These are phyloP conservation scores for Pogonomyrmex californicus DNA, from an alignment of 1,140 invertebrate genomes.

Conservation along the genomic window DNA sequence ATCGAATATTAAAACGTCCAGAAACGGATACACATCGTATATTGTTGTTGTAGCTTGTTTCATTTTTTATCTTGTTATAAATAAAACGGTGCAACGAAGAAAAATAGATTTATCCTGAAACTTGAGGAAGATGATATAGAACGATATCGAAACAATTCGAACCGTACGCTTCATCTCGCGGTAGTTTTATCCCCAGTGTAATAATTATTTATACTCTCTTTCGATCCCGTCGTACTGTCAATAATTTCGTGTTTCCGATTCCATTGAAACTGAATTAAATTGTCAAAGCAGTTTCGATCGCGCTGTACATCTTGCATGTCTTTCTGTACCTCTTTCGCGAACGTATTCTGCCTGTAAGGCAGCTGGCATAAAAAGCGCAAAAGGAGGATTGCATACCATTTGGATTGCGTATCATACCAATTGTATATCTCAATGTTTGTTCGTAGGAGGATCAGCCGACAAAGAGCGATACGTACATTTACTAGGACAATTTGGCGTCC, in stretches of 20 bases:
- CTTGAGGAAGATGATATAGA: background rate
- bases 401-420: constrained; percentile 63
- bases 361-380: constrained; percentile 3
- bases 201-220: constrained; percentile 19
- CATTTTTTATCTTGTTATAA: background rate
- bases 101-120: background rate
- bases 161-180: background rate
- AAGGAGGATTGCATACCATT: constrained; percentile 32
- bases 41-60: background rate
- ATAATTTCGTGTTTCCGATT: constrained; percentile 6
- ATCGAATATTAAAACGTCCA: background rate
- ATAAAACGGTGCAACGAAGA: background rate
- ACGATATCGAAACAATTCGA: background rate
- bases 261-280: constrained; percentile 5
- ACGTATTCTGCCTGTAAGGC: background rate
- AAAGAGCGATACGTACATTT: constrained; percentile 87
- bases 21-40: background rate
- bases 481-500: constrained; percentile 81
- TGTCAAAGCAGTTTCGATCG: background rate
- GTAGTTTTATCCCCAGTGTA: background rate
- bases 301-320: constrained; percentile 22
- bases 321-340: background rate
- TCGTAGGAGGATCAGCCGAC: constrained; percentile 79
- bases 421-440: constrained; percentile 76
- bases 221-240: background rate